Conservation (phyloP, 2,888 invertebrate genomes). For the Alcis repandata region DNA sequence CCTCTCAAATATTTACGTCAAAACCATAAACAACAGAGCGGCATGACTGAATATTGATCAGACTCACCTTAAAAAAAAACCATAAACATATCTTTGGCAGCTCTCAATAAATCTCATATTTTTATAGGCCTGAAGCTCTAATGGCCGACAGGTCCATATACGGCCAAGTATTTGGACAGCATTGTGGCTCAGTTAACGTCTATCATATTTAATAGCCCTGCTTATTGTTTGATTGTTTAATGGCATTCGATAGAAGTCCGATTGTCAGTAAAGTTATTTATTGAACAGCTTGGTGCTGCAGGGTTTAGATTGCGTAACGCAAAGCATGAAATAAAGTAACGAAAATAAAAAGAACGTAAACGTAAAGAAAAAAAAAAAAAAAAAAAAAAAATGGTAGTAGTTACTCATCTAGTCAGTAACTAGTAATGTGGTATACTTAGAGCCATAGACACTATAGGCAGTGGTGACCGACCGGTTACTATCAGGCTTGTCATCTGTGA, state of each 20-base stretch:
- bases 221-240: slow-evolving; percentile 39
- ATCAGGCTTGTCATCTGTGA: no score
- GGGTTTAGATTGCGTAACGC: neutral
- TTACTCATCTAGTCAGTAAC: no score
- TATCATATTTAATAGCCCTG: slow-evolving; percentile 47
- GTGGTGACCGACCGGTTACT: no score
- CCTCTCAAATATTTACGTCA: neutral
- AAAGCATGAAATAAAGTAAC: neutral
- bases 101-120: slow-evolving; percentile 4
- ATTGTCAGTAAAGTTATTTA: slow-evolving; percentile 8
- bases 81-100: neutral
- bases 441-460: no score
- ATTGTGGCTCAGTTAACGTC: slow-evolving; percentile 50
- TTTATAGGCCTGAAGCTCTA: slow-evolving; percentile 21
- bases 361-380: no score
- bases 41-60: no score
- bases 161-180: slow-evolving; percentile 42
- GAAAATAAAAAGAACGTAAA: no score
- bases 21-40: no score
- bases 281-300: neutral
- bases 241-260: slow-evolving; percentile 20
- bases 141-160: slow-evolving; percentile 41
- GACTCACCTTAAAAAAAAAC: neutral
- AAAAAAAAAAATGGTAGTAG: no score
- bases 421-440: no score